A percentile compares a stretch with the other conserved stretches of the same genome.
These are phyloP conservation scores for Andrena dorsata DNA, from an alignment of 2,888 invertebrate genomes.

Conservation along the genomic window DNA sequence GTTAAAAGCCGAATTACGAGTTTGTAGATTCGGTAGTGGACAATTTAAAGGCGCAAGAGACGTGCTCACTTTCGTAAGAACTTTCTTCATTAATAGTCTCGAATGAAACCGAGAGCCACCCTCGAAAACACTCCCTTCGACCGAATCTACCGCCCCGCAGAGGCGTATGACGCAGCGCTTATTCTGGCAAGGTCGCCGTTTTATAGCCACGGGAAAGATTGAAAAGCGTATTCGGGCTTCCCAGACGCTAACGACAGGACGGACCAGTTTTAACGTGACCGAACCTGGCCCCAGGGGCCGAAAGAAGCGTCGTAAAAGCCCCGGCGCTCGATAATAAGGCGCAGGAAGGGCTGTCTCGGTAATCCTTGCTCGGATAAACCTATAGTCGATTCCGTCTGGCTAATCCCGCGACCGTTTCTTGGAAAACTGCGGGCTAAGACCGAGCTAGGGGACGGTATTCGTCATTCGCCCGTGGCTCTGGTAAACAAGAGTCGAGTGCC, in stretches of 20 bases:
- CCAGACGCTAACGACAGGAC: constrained; percentile 12
- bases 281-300: constrained; percentile 6
- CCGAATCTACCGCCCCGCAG: too few species aligned
- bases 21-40: too few species aligned
- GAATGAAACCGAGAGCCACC: not conserved
- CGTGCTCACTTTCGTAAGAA: not conserved
- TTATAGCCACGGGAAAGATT: constrained; percentile 11
- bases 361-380: constrained; percentile 57
- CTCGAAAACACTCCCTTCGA: not conserved
- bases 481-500: constrained; percentile 36
- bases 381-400: constrained; percentile 34
- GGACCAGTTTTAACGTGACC: constrained; percentile 23
- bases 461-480: constrained; percentile 2
- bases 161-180: not conserved
- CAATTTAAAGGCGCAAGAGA: not conserved
- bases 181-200: constrained; percentile 1
- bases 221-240: constrained; percentile 24
- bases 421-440: constrained; percentile 17
- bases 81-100: not conserved
- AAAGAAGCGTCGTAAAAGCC: constrained; percentile 40
- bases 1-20: not conserved
- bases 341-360: constrained; percentile 7
- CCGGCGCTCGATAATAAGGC: constrained; percentile 38
- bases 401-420: constrained; percentile 33
- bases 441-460: constrained; percentile 9